These are phyloP conservation scores for Trichomycterus rosablanca DNA, from an alignment of 2,113 vertebrate species.

Conservation along the genomic window DNA sequence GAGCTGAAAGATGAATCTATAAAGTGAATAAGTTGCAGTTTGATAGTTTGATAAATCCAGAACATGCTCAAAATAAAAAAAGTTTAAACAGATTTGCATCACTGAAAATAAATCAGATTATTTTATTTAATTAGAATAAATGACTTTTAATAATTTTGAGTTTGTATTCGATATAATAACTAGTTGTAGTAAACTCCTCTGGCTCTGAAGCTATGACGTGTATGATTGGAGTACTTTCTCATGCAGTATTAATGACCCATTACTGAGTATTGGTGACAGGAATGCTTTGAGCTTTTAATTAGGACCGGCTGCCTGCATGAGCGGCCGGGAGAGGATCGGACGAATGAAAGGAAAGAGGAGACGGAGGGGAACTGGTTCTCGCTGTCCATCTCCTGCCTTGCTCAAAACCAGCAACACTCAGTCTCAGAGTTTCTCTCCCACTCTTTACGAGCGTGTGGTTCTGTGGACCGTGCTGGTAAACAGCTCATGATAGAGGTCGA, in stretches of 20 bases:
- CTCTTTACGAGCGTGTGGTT: constrained; percentile 48
- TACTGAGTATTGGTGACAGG: constrained; percentile 74
- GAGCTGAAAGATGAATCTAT: too few relatives aligned
- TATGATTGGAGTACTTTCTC: constrained; percentile 70
- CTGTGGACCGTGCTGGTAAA: constrained; percentile 53
- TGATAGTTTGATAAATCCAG: too few relatives aligned
- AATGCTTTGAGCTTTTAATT: constrained; percentile 78
- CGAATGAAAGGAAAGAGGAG: constrained; percentile 56
- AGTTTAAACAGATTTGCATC: too few relatives aligned
- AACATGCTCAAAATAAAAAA: too few relatives aligned
- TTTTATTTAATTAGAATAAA: too few relatives aligned
- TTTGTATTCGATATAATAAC: constrained; percentile 19
- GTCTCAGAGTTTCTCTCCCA: too few relatives aligned
- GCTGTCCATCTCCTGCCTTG: too few relatives aligned
- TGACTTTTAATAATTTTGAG: too few relatives aligned
- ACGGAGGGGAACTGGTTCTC: too few relatives aligned
- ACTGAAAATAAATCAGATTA: too few relatives aligned
- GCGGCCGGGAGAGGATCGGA: constrained; percentile 66
- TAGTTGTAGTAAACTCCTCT: constrained; percentile 53
- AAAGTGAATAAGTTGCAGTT: too few relatives aligned
- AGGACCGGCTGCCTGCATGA: constrained; percentile 71
- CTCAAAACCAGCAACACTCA: too few relatives aligned
- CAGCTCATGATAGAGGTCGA: constrained; percentile 55
- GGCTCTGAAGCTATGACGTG: constrained; percentile 60
- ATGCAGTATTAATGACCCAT: constrained; percentile 74